phyloP scores from a whole-genome alignment of 2,797 vertebrate genomes.

The Lutjanus campechanus region DNA sequence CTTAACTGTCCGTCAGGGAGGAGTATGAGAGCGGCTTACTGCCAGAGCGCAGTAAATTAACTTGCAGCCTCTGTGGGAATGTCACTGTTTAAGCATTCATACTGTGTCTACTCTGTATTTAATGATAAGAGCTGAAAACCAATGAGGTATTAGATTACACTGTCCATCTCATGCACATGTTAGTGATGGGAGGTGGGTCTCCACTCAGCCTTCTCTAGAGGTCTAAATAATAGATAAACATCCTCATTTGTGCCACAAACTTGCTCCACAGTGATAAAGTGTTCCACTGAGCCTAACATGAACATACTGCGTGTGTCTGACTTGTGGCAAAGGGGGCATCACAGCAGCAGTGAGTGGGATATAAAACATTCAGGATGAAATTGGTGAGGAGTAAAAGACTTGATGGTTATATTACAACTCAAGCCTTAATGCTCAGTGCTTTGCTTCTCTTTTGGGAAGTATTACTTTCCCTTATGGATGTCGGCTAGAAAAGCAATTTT shows the following conservation, averaged over 20 bases:
- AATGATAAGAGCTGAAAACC: constrained; percentile 17
- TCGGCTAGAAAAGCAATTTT: constrained; percentile 33
- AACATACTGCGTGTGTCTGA: constrained; percentile 39
- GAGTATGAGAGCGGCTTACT: background rate
- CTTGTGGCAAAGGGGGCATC: constrained; percentile 39
- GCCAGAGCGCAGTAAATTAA: constrained; percentile 25
- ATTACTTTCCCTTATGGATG: constrained; percentile 28
- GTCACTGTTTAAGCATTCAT: constrained; percentile 6
- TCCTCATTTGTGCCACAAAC: constrained; percentile 63
- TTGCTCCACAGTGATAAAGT: constrained; percentile 42
- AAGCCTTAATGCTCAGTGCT: constrained; percentile 32
- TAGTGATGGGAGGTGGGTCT: constrained; percentile 14
- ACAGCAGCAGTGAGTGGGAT: constrained; percentile 38
- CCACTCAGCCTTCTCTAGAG: constrained; percentile 11
- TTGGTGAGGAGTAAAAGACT: constrained; percentile 45
- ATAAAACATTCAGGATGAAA: constrained; percentile 70
- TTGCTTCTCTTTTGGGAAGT: constrained; percentile 32
- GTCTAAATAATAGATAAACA: constrained; percentile 70
- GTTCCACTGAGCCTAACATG: constrained; percentile 32
- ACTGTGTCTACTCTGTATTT: constrained; percentile 3
- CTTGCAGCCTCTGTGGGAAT: constrained; percentile 1
- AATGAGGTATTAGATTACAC: background rate
- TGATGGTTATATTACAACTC: constrained; percentile 58
- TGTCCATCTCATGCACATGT: constrained; percentile 20
- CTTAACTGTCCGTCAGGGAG: background rate